A percentile compares a stretch with the other conserved stretches of the same genome.
phyloP scores from a whole-genome alignment of 2,113 vertebrate species.

The Anarrhichthys ocellatus region DNA sequence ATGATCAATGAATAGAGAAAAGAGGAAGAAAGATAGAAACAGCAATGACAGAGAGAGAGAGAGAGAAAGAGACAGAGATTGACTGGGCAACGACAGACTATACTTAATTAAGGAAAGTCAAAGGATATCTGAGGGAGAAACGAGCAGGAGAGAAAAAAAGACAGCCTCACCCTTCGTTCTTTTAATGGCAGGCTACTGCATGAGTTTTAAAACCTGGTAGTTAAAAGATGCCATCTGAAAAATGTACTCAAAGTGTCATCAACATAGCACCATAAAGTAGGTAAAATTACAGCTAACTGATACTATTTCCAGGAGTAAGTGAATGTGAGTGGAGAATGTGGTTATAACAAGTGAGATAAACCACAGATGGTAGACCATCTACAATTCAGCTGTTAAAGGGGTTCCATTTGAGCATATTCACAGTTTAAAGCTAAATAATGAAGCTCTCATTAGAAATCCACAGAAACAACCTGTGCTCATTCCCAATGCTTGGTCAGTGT shows the following conservation, averaged over 20 bases:
- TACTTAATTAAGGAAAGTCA: slow-evolving; percentile 11
- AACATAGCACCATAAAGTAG: slow-evolving; percentile 55
- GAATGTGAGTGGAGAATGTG: slow-evolving; percentile 39
- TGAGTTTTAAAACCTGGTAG: slow-evolving; percentile 60
- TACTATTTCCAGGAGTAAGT: slow-evolving; percentile 62
- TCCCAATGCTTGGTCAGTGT: not conserved
- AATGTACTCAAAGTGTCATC: slow-evolving; percentile 64
- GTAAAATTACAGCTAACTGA: slow-evolving; percentile 66
- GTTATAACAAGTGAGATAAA: slow-evolving; percentile 49
- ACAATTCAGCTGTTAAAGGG: slow-evolving; percentile 45
- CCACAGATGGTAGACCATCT: slow-evolving; percentile 63
- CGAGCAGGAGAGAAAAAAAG: slow-evolving; percentile 3
- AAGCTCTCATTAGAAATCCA: slow-evolving; percentile 12
- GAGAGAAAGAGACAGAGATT: not conserved
- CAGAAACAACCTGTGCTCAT: not conserved
- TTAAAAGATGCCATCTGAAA: slow-evolving; percentile 68
- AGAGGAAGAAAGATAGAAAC: slow-evolving; percentile 8
- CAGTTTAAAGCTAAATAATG: slow-evolving; percentile 35
- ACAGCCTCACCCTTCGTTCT: not conserved
- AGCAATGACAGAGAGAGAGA: not conserved
- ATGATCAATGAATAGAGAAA: slow-evolving; percentile 28
- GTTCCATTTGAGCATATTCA: slow-evolving; percentile 48
- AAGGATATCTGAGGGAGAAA: slow-evolving; percentile 22
- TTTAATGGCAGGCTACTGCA: slow-evolving; percentile 45
- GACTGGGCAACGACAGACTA: slow-evolving; percentile 1